Percentiles rank a stretch among this genome's conserved stretches.
These are phyloP conservation scores for Drosophila mercatorum DNA, from an alignment of 2,888 invertebrate genomes.

Conservation along the genomic window DNA sequence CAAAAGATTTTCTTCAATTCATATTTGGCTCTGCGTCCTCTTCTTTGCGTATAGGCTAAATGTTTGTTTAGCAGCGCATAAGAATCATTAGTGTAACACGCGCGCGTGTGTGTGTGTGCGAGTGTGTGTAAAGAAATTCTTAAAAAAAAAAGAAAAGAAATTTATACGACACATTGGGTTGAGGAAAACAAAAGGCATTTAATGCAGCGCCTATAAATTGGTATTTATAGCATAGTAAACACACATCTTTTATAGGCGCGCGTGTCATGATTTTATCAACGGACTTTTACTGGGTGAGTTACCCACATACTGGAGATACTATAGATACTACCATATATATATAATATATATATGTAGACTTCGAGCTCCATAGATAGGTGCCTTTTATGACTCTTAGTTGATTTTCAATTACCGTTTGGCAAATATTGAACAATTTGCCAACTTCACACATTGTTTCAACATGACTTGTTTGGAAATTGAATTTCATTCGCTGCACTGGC, in stretches of 20 bases:
- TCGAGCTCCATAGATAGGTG: conserved; percentile 8
- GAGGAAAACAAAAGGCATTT: conserved; percentile 30
- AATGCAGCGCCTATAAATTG: conserved; percentile 44
- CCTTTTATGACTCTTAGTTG: conserved; percentile 38
- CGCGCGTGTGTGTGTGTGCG: conserved; percentile 11
- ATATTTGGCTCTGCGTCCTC: neutral
- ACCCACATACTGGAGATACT: neutral
- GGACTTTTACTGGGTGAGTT: conserved; percentile 69
- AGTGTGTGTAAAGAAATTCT: conserved; percentile 26
- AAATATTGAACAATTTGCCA: conserved; percentile 54
- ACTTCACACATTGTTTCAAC: conserved; percentile 63
- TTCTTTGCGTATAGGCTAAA: conserved; percentile 25
- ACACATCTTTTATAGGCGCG: conserved; percentile 45
- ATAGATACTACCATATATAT: neutral
- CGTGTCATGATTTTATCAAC: conserved; percentile 65
- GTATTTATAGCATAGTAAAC: conserved; percentile 55
- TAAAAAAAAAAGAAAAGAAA: conserved; percentile 22
- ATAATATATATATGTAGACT: neutral
- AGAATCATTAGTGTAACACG: conserved; percentile 47
- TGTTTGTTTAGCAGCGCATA: conserved; percentile 52
- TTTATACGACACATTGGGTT: conserved; percentile 5
- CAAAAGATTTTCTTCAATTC: neutral
- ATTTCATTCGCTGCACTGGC: conserved; percentile 46
- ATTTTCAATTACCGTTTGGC: conserved; percentile 65
- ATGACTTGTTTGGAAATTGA: conserved; percentile 66